Evolutionary conservation across 2,797 vertebrate genomes (phyloP), one percentile per base, ranked within the genome.

Genomic region (Phataginus tricuspis): DNA sequence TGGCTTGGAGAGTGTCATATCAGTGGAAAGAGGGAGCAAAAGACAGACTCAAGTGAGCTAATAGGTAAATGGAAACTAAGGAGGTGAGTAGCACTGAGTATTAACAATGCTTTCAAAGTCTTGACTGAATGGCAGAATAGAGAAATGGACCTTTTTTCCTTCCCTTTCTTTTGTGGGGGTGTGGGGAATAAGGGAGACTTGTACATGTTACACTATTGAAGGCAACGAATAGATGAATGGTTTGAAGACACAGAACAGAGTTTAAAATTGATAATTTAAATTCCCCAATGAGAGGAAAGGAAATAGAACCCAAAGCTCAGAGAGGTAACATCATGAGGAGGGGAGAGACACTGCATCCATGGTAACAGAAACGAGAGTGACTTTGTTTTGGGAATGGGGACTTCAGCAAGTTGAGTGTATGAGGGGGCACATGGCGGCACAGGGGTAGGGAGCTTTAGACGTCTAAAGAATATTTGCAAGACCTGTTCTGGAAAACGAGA

Each of bases 251-350:
- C 45, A 72, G 27, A 85, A 25, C 10, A 66, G 11, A 31, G 8
- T 68, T 90, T 55, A 59, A 90, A 85, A 72, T 12, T 34, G 14
- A 51, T 37, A 7, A 84, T 84, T 7, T 84, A 9, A 87, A 95
- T 87, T 68, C 25, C 27, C 31, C 34, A 12, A 68, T 5, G 15
- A 37, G 34, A 75, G 23, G 31, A 72, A 72, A 15, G 7, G n/a
- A 82, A 75, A 37, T 12, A 15, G 55, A 63, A 66, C 63, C 19
- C 51, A 68, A 64, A 94, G 21, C 27, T 10, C 61, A 77, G 57
- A 23, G n/a, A 49, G 2, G 25, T 34, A 61, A 55, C 18, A 10
- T 4, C 18, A 7, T 29, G 63, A 31, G 51, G 55, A 82, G 23
- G 55, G 25, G 25, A 84, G 25, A 88, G 21, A 59, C 15, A 0